Evolutionary conservation across 2,888 invertebrate genomes (phyloP).

Genomic region (Pollenia angustigena): DNA sequence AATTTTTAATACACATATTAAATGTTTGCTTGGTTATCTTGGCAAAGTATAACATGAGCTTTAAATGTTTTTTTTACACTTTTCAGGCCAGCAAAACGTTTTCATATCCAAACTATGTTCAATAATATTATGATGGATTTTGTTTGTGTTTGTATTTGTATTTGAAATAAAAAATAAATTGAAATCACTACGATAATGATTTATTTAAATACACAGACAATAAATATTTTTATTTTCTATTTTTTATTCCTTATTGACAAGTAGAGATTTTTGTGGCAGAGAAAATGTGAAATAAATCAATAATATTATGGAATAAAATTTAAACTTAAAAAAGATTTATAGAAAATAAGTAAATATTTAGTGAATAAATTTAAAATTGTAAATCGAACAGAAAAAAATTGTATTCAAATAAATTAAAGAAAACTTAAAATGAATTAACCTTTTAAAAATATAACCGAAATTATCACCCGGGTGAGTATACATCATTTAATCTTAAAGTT

Average conservation of each 20-base stretch:
- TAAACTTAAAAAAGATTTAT: too few species aligned
- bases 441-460: too few species aligned
- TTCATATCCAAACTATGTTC: background rate
- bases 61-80: background rate
- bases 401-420: too few species aligned
- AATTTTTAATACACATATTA: too few species aligned
- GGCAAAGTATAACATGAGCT: background rate
- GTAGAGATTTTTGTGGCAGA: slow-evolving; percentile 13
- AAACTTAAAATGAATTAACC: too few species aligned
- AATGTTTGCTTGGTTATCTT: background rate
- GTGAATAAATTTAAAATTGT: background rate
- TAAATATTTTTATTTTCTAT: background rate
- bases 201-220: slow-evolving; percentile 38
- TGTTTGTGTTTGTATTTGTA: slow-evolving; percentile 51
- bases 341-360: background rate
- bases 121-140: slow-evolving; percentile 24
- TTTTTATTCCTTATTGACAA: background rate
- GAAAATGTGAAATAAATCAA: slow-evolving; percentile 3
- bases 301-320: background rate
- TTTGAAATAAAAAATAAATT: slow-evolving; percentile 50
- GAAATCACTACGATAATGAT: slow-evolving; percentile 46
- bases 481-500: too few species aligned
- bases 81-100: slow-evolving; percentile 4
- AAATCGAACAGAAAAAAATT: too few species aligned
- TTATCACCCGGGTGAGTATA: too few species aligned